Evolutionary conservation across 1,140 invertebrate species (phyloP).

Genomic region (Dendroctonus valens): DNA sequence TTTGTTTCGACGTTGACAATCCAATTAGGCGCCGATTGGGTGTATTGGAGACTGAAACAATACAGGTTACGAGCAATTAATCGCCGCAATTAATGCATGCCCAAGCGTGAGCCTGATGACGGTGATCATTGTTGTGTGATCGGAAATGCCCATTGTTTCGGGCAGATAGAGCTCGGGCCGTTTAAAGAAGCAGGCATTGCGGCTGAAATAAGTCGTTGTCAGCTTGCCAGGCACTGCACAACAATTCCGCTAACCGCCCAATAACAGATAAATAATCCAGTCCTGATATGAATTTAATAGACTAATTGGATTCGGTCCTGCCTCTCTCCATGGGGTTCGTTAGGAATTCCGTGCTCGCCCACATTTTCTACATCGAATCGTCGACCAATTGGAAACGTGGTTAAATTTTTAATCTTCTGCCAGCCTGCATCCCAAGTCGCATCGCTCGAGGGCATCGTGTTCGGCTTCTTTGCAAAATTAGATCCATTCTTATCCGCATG

Average conservation of each 20-base stretch:
- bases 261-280: slow-evolving; percentile 8
- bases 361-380: slow-evolving; percentile 39
- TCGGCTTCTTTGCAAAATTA: neutral
- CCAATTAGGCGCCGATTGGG: slow-evolving; percentile 29
- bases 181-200: neutral
- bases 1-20: slow-evolving; percentile 21
- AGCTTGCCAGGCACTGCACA: too few species aligned
- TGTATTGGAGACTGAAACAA: slow-evolving; percentile 21
- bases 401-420: slow-evolving; percentile 35
- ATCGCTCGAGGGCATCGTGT: neutral
- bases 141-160: slow-evolving; percentile 4
- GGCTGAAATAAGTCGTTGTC: neutral
- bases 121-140: slow-evolving; percentile 9
- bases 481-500: neutral
- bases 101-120: slow-evolving; percentile 9
- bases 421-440: slow-evolving; percentile 4
- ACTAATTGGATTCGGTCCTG: slow-evolving; percentile 22
- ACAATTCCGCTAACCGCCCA: too few species aligned
- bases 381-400: slow-evolving; percentile 39
- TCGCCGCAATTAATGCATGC: slow-evolving; percentile 26
- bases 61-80: slow-evolving; percentile 25
- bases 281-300: slow-evolving; percentile 19
- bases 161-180: neutral
- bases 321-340: slow-evolving; percentile 23
- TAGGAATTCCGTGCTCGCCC: slow-evolving; percentile 34